These are phyloP conservation scores for Carlito syrichta DNA, from an alignment of 2,113 vertebrate genomes.

Conservation along the genomic window DNA sequence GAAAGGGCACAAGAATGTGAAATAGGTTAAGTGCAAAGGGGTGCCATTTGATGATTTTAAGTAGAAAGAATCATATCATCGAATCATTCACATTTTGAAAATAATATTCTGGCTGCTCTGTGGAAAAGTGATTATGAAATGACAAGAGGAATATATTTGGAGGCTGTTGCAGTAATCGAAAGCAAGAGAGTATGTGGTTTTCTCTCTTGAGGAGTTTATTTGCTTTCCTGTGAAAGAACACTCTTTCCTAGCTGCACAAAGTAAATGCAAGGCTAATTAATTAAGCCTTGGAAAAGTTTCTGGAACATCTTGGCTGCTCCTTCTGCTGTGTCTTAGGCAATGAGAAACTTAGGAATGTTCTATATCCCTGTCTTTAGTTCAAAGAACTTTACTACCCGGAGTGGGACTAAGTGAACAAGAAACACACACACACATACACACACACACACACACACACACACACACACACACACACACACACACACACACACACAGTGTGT, in stretches of 20 bases:
- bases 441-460: too few relatives aligned
- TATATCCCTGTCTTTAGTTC: neutral
- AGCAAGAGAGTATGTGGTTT: neutral
- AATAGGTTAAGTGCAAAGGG: neutral
- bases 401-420: neutral
- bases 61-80: neutral
- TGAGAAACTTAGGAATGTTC: neutral
- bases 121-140: neutral
- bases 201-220: neutral
- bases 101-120: neutral
- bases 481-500: neutral
- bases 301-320: neutral
- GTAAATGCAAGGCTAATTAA: slow-evolving; percentile 17
- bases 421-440: too few relatives aligned
- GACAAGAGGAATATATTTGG: neutral
- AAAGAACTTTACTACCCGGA: neutral
- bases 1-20: neutral
- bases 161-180: neutral
- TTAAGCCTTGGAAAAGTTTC: neutral
- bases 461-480: too few relatives aligned
- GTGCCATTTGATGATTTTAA: neutral
- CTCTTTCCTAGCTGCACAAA: neutral
- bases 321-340: neutral
- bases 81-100: neutral
- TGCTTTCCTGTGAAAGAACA: neutral